Percentiles rank a stretch among this genome's conserved stretches.
phyloP scores from a whole-genome alignment of 2,113 vertebrate species.

The Pimephales promelas region DNA sequence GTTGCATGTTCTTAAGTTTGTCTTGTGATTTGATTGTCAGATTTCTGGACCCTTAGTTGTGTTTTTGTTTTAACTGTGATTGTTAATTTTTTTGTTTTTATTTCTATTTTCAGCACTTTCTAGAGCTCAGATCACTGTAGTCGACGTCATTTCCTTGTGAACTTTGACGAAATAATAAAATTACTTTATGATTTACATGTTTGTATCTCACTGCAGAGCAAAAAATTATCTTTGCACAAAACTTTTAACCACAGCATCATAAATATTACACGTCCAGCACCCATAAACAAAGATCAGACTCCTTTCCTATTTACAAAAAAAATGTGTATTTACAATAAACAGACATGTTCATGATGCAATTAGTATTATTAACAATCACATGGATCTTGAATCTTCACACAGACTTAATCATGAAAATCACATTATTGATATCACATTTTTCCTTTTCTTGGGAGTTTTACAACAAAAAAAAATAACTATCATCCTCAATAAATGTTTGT shows the following conservation, averaged over 20 bases:
- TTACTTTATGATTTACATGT: conserved; percentile 58
- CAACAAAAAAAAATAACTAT: too few species aligned
- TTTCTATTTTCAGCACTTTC: conserved; percentile 35
- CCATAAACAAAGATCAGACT: background rate
- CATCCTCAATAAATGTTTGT: background rate
- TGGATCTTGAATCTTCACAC: background rate
- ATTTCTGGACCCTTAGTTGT: conserved; percentile 57
- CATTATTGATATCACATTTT: background rate
- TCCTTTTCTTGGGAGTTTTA: background rate
- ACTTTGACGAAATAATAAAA: conserved; percentile 66
- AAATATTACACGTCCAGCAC: background rate
- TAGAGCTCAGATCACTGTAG: conserved; percentile 57
- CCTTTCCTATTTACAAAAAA: background rate
- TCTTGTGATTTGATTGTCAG: conserved; percentile 14
- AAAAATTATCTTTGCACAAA: background rate
- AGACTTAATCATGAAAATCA: background rate
- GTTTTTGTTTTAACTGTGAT: conserved; percentile 42
- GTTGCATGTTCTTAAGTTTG: conserved; percentile 9
- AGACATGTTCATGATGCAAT: background rate
- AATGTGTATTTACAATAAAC: background rate
- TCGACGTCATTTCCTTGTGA: conserved; percentile 56
- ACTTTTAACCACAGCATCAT: background rate
- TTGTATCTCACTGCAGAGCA: background rate
- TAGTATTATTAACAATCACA: background rate
- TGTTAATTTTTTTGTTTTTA: background rate